Evolutionary conservation across 2,888 invertebrate species (phyloP).

Genomic region (Miltochrista miniata): DNA sequence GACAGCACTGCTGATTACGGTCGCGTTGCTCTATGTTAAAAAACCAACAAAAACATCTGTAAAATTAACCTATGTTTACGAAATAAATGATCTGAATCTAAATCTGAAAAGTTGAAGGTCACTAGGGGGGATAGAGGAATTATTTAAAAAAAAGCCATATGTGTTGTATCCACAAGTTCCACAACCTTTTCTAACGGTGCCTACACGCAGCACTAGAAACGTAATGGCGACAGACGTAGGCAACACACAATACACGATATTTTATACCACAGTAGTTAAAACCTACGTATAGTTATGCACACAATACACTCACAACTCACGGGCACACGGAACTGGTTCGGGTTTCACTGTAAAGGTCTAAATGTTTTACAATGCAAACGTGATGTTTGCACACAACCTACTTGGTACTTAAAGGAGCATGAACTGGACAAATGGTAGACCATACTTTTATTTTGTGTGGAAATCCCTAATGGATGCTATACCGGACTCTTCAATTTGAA

Average conservation of each 20-base stretch:
- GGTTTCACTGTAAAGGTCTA: constrained; percentile 49
- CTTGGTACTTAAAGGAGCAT: constrained; percentile 27
- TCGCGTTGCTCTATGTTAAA: too few species aligned
- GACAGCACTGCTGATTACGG: too few species aligned
- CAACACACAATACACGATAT: constrained; percentile 34
- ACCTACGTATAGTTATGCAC: constrained; percentile 7
- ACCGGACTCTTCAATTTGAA: too few species aligned
- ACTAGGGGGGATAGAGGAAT: too few species aligned
- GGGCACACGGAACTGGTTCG: constrained; percentile 42
- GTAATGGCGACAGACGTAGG: constrained; percentile 24
- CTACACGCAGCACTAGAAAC: constrained; percentile 8
- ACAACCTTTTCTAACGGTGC: constrained; percentile 41
- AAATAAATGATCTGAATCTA: too few species aligned
- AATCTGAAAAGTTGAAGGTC: too few species aligned
- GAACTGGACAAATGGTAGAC: constrained; percentile 4
- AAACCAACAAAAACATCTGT: too few species aligned
- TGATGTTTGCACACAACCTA: constrained; percentile 44
- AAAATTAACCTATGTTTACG: too few species aligned
- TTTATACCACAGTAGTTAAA: constrained; percentile 13
- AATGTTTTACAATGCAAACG: constrained; percentile 56
- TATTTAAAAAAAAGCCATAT: too few species aligned
- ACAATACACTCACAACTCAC: constrained; percentile 32
- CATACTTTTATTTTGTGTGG: too few species aligned
- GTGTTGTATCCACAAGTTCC: constrained; percentile 20
- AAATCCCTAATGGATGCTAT: too few species aligned